Base-by-base conservation (phyloP, 2,113 vertebrate genomes). In the Protobothrops mucrosquamatus region DNA sequence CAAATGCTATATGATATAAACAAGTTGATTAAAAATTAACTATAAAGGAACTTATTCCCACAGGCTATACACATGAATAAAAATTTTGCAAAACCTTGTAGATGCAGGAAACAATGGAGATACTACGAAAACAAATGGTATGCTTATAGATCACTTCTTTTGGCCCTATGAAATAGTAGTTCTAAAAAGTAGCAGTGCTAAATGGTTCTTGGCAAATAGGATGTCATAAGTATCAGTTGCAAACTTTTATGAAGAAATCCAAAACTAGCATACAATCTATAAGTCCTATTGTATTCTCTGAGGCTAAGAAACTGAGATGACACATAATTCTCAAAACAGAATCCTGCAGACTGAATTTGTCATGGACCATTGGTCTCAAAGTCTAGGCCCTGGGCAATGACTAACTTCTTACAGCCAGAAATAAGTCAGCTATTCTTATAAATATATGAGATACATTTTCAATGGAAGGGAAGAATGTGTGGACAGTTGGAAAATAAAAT, bases 1-100 rank as follows among this genome's bases (percentile, higher is more conserved):
- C 87, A 56, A 93, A 93, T 90, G 46, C 29, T 90, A 51, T 61
- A 59, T 61, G 74, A 81, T 81, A 20, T 81, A 81, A 43, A 15
- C 46, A 87, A 93, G 56, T 8, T 90, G n/a, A 90, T 93, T 52
- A 93, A 86, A 93, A 93, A 90, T 46, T 52, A 52, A 12, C 29
- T 48, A 61, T n/a, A 93, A 43, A 87, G 23, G 8, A 90, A 87
- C 22, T 86, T 9, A 59, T 15, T 86, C 81, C 23, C 56, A 93
- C 23, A 61, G 52, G 46, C 88, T 90, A 59, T 43, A 90, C 3
- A 7, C 90, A 61, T 39, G 48, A 69, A 90, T 52, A 48, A 90
- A 15, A n/a, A 56, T 23, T 55, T 24, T 90, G 74, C 57, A 86
- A 81, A 43, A 86, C 15, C 46, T 90, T 54, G 29, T 57, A 93